Conservation (phyloP, 2,888 invertebrate species). For the Xestia sexstrigata region DNA sequence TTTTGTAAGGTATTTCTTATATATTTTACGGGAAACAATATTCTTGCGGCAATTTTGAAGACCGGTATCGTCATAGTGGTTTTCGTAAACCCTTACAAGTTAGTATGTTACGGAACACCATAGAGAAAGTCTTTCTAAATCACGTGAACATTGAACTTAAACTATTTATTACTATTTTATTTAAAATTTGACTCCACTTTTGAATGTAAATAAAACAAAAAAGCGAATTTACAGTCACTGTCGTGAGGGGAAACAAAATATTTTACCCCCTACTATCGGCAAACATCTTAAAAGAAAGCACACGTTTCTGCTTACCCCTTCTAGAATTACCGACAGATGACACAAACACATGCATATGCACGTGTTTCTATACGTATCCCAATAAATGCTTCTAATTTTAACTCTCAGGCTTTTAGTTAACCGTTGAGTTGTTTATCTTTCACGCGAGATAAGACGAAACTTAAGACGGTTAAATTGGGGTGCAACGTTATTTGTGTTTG, state of each 20-base stretch:
- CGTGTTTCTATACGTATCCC: constrained; percentile 26
- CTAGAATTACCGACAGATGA: constrained; percentile 16
- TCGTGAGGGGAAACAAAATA: neutral
- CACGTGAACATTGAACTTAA: too few species aligned
- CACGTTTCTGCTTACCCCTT: neutral
- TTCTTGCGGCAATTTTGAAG: neutral
- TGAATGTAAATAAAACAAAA: too few species aligned
- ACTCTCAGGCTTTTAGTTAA: constrained; percentile 58
- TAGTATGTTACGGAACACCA: neutral
- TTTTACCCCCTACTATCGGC: neutral
- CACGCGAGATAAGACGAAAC: constrained; percentile 59
- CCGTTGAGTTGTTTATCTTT: constrained; percentile 64
- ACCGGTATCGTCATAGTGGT: neutral
- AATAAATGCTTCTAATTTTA: constrained; percentile 59
- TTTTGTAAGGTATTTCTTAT: neutral
- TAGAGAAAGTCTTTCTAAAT: neutral
- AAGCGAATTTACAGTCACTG: too few species aligned
- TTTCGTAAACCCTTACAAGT: neutral
- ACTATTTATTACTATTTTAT: too few species aligned
- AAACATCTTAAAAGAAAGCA: constrained; percentile 5
- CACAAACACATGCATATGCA: constrained; percentile 27
- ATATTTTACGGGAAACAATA: neutral
- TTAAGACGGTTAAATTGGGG: constrained; percentile 45
- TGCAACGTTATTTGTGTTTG: constrained; percentile 48
- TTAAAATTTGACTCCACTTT: too few species aligned